Conservation (phyloP, 2,888 invertebrate species). For the Yponomeuta malinellus region DNA sequence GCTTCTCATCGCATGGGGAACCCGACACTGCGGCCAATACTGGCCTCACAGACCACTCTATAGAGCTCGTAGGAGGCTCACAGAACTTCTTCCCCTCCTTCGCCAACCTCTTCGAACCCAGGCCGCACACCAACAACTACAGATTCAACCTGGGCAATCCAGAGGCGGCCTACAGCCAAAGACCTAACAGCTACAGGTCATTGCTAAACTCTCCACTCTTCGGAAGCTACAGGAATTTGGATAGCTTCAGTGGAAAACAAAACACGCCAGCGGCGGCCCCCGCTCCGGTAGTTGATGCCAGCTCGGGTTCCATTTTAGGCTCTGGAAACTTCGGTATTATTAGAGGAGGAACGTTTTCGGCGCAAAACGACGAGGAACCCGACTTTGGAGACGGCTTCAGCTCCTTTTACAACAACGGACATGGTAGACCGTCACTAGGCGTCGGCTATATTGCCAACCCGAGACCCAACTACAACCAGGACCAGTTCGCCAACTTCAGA, state of each 20-base stretch:
- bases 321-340: slow-evolving; percentile 93
- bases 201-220: slow-evolving; percentile 63
- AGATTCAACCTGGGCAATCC: slow-evolving; percentile 77
- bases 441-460: slow-evolving; percentile 80
- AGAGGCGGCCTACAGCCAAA: slow-evolving; percentile 78
- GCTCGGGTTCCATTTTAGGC: slow-evolving; percentile 80
- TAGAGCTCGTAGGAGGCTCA: slow-evolving; percentile 73
- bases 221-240: slow-evolving; percentile 53
- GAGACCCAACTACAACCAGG: slow-evolving; percentile 83
- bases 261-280: slow-evolving; percentile 36
- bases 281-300: slow-evolving; percentile 61
- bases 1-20: slow-evolving; percentile 34
- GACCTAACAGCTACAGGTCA: slow-evolving; percentile 70
- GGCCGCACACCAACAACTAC: slow-evolving; percentile 68
- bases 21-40: slow-evolving; percentile 42
- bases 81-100: slow-evolving; percentile 89
- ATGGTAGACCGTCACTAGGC: slow-evolving; percentile 80
- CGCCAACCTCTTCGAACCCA: slow-evolving; percentile 78
- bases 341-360: slow-evolving; percentile 89
- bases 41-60: slow-evolving; percentile 61
- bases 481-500: slow-evolving; percentile 92
- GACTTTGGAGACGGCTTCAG: slow-evolving; percentile 76
- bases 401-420: slow-evolving; percentile 80
- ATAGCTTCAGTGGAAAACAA: slow-evolving; percentile 52
- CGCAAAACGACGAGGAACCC: slow-evolving; percentile 79